A percentile compares a stretch with the other conserved stretches of the same genome.
These are phyloP conservation scores for Xenentodon cancila DNA, from an alignment of 2,797 vertebrate species.

Conservation along the genomic window DNA sequence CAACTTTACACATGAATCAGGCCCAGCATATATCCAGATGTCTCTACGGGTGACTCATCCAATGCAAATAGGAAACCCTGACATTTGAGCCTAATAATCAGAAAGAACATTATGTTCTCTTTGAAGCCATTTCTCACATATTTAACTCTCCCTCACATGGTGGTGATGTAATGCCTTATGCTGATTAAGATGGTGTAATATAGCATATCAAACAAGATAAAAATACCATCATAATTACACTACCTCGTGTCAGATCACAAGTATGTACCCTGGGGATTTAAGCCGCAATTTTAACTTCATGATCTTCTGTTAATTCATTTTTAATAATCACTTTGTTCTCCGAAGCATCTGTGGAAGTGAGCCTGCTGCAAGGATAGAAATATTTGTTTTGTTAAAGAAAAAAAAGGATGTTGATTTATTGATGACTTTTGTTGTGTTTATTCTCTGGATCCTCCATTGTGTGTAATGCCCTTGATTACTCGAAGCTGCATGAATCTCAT, in stretches of 20 bases:
- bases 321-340: constrained; percentile 38
- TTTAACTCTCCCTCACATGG: constrained; percentile 58
- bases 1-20: constrained; percentile 60
- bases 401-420: constrained; percentile 53
- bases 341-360: constrained; percentile 38
- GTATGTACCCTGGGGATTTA: constrained; percentile 18
- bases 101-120: constrained; percentile 75
- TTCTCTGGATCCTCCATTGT: constrained; percentile 53
- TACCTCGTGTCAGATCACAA: constrained; percentile 33
- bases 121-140: constrained; percentile 66
- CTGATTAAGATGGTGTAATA: constrained; percentile 58
- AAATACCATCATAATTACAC: constrained; percentile 53
- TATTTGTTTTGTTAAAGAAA: constrained; percentile 11
- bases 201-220: constrained; percentile 52
- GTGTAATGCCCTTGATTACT: constrained; percentile 76
- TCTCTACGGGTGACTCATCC: constrained; percentile 67
- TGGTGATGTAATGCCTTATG: constrained; percentile 64
- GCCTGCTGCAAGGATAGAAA: constrained; percentile 41
- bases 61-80: constrained; percentile 67
- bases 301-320: constrained; percentile 36
- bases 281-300: constrained; percentile 23
- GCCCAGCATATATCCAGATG: constrained; percentile 50
- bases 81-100: constrained; percentile 73
- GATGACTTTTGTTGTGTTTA: constrained; percentile 51
- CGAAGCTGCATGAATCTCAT: constrained; percentile 71